phyloP scores from a whole-genome alignment of 2,113 vertebrate species.

The Limnothrissa miodon region DNA sequence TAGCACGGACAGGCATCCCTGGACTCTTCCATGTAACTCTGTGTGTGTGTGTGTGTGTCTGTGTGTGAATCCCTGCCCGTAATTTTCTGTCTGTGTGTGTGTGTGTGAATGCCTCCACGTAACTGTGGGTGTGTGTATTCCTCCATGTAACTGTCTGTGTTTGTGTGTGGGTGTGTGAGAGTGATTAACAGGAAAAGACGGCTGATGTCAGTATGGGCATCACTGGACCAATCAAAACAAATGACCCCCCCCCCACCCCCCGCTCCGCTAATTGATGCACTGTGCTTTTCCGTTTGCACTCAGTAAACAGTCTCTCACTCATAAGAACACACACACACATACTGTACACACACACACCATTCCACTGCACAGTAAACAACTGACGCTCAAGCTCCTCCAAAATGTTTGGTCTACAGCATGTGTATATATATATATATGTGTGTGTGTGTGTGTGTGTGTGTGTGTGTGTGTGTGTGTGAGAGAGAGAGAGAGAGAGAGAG shows the following conservation, averaged over 20 bases:
- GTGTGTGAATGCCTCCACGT: not conserved
- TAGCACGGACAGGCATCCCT: no score
- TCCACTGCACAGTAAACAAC: constrained; percentile 39
- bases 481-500: not conserved
- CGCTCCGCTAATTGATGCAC: constrained; percentile 25
- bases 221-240: constrained; percentile 45
- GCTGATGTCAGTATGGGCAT: constrained; percentile 30
- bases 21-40: no score
- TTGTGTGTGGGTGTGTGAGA: no score
- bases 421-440: constrained; percentile 9
- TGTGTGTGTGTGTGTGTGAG: no score
- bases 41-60: no score
- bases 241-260: no score
- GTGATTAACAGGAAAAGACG: constrained; percentile 53
- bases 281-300: constrained; percentile 29
- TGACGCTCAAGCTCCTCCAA: constrained; percentile 20
- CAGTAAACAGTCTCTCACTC: constrained; percentile 30
- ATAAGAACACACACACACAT: not conserved
- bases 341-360: not conserved
- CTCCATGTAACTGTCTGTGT: not conserved
- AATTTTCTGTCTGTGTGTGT: not conserved
- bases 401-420: constrained; percentile 47
- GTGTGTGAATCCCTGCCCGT: no score
- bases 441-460: not conserved
- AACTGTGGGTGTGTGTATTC: not conserved